Evolutionary conservation across 2,888 invertebrate species (phyloP).

Genomic region (Catonia carolina): DNA sequence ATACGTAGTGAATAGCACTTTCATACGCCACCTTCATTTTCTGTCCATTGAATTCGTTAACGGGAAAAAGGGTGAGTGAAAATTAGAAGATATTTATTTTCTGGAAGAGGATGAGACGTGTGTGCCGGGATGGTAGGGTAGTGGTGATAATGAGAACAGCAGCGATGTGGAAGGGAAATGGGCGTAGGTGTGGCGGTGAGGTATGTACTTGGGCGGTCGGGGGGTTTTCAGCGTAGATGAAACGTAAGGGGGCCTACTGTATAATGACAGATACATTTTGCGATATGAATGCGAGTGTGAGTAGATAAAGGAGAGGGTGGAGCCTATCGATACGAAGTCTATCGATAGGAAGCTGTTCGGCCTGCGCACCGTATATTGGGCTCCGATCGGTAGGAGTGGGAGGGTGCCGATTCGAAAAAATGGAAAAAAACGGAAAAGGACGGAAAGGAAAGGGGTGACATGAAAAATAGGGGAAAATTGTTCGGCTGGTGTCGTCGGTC

Average conservation of each 20-base stretch:
- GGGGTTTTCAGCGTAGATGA: not conserved
- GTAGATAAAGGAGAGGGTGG: not conserved
- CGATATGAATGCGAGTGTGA: not conserved
- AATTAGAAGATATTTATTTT: too few relatives aligned
- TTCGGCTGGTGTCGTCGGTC: constrained; percentile 10
- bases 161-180: not conserved
- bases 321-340: not conserved
- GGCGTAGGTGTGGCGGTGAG: not conserved
- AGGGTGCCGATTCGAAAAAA: not conserved
- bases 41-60: too few relatives aligned
- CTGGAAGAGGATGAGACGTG: too few relatives aligned
- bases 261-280: not conserved
- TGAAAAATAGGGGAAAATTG: constrained; percentile 21
- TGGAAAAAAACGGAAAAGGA: not conserved
- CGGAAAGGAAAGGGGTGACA: not conserved
- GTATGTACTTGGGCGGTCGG: not conserved
- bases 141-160: too few relatives aligned
- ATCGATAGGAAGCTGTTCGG: constrained; percentile 1
- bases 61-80: too few relatives aligned
- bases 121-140: too few relatives aligned
- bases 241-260: not conserved
- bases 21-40: too few relatives aligned
- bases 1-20: too few relatives aligned
- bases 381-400: not conserved
- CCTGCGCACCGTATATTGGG: constrained; percentile 7